Evolutionary conservation across 2,888 invertebrate species (phyloP).

Genomic region (Tricholauxania praeusta): DNA sequence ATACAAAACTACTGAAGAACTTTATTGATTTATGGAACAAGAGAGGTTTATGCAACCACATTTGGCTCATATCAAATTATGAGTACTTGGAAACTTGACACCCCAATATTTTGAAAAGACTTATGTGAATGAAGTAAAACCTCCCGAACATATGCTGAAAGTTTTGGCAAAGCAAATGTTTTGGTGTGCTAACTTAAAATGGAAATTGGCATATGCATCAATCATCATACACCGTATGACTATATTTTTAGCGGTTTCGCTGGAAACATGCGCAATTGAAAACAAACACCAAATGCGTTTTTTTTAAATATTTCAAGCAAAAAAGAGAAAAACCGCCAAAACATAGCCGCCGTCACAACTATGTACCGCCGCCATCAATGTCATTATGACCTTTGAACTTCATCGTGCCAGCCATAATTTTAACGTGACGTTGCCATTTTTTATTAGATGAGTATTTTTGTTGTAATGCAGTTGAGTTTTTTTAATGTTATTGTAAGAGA

Average conservation of each 20-base stretch:
- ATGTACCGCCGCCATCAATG: neutral
- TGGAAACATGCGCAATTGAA: slow-evolving; percentile 2
- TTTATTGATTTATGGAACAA: too few species aligned
- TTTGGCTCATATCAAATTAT: too few species aligned
- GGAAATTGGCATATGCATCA: neutral
- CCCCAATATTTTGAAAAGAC: neutral
- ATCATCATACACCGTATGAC: too few species aligned
- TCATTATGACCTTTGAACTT: slow-evolving; percentile 27
- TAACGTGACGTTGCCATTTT: slow-evolving; percentile 27
- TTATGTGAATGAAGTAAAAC: neutral
- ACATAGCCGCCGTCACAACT: too few species aligned
- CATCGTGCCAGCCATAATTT: slow-evolving; percentile 5
- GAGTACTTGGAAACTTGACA: too few species aligned
- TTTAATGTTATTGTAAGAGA: slow-evolving; percentile 11
- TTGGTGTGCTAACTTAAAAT: neutral
- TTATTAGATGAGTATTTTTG: slow-evolving; percentile 7
- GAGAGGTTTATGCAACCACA: too few species aligned
- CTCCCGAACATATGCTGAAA: neutral
- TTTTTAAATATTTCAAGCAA: neutral
- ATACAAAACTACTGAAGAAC: too few species aligned
- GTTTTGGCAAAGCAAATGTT: neutral
- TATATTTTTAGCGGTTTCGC: slow-evolving; percentile 4
- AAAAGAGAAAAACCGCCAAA: neutral
- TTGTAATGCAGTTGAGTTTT: slow-evolving; percentile 12
- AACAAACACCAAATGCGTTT: neutral